Percentiles rank a stretch among this genome's conserved stretches.
These are phyloP conservation scores for Boulengerochromis microlepis DNA, from an alignment of 2,113 vertebrate species.

Conservation along the genomic window DNA sequence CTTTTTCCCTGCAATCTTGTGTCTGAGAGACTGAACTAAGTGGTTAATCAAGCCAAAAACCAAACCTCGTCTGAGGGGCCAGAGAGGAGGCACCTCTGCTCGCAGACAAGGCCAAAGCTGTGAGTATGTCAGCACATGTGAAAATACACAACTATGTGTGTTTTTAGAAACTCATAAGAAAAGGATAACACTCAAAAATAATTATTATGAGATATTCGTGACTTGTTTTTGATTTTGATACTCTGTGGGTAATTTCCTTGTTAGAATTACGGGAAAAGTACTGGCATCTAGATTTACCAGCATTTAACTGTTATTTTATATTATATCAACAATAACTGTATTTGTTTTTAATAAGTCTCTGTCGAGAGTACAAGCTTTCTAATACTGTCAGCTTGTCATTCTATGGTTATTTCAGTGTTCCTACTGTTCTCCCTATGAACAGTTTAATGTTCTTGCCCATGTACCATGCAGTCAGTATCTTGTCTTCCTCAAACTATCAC, in stretches of 20 bases:
- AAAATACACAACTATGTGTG: neutral
- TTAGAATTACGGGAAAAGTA: rapidly evolving
- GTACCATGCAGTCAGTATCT: neutral
- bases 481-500: neutral
- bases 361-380: neutral
- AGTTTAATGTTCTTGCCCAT: neutral
- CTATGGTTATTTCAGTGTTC: neutral
- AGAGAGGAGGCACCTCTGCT: conserved; percentile 34
- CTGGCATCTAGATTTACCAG: neutral
- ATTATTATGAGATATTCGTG: neutral
- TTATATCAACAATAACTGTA: neutral
- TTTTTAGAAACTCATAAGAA: neutral
- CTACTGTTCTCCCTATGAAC: neutral
- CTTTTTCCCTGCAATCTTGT: conserved; percentile 64
- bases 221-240: neutral
- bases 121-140: neutral
- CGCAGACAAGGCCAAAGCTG: neutral
- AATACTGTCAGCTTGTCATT: neutral
- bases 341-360: neutral
- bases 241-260: neutral
- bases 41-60: conserved; percentile 67
- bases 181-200: neutral
- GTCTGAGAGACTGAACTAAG: conserved; percentile 65
- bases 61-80: conserved; percentile 31
- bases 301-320: neutral